Conservation (phyloP, 2,113 vertebrate species). For the Burhinus oedicnemus region DNA sequence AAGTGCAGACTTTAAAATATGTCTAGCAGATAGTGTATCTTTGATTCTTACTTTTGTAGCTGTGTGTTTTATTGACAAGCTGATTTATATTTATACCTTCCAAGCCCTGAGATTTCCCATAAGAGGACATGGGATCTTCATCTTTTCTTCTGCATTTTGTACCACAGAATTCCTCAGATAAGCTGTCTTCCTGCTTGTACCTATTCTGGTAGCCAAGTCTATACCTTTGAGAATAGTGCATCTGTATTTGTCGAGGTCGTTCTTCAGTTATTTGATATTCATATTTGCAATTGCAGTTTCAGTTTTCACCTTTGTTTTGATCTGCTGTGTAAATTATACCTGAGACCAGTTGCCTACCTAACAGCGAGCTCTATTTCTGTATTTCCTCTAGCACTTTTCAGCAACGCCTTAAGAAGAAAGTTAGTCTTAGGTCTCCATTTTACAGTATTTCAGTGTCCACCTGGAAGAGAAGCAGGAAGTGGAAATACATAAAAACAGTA, state of each 20-base stretch:
- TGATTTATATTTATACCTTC: neutral
- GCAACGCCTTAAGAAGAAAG: neutral
- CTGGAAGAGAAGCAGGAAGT: neutral
- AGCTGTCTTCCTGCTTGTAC: neutral
- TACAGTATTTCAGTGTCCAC: neutral
- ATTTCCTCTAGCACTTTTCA: neutral
- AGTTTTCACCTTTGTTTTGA: constrained; percentile 3
- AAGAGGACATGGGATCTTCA: neutral
- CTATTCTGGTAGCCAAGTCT: neutral
- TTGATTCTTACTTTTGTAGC: neutral
- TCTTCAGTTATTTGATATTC: neutral
- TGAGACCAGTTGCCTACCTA: neutral
- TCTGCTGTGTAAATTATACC: neutral
- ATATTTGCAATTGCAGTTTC: neutral
- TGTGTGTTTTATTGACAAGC: neutral
- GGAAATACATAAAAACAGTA: neutral
- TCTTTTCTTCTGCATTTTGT: neutral
- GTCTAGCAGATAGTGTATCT: neutral
- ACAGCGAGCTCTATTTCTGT: neutral
- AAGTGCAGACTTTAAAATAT: neutral
- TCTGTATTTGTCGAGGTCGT: neutral
- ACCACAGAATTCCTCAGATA: neutral
- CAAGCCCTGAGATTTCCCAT: neutral
- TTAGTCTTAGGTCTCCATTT: neutral
- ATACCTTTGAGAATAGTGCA: neutral